Evolutionary conservation across 2,113 vertebrate genomes (phyloP).

Genomic region (Petroica traversi): DNA sequence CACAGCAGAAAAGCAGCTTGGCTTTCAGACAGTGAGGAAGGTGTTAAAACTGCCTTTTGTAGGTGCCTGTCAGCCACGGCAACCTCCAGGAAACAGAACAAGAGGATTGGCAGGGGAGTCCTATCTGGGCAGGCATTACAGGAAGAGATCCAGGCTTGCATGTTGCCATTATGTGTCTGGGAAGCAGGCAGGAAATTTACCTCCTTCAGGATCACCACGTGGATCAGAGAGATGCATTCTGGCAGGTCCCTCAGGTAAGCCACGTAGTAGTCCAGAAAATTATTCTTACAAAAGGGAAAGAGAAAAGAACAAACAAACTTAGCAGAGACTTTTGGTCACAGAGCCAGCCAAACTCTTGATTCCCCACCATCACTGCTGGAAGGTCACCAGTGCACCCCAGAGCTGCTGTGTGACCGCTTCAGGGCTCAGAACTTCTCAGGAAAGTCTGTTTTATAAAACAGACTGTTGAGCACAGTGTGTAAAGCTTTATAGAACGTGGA

Average conservation of each 20-base stretch:
- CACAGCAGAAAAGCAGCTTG: background rate
- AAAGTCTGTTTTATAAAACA: background rate
- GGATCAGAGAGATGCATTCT: constrained; percentile 89
- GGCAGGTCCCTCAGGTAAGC: constrained; percentile 94
- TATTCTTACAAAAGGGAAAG: constrained; percentile 79
- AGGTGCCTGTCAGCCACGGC: background rate
- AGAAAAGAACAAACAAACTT: background rate
- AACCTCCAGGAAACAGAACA: background rate
- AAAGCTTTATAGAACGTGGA: background rate
- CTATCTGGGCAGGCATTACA: background rate
- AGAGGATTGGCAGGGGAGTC: background rate
- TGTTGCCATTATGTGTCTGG: background rate
- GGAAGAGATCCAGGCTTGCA: background rate
- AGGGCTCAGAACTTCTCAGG: background rate
- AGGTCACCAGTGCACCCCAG: background rate
- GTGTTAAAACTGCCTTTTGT: background rate
- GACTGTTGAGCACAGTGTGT: background rate
- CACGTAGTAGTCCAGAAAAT: constrained; percentile 94
- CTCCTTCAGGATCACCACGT: constrained; percentile 82
- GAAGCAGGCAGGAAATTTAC: constrained; percentile 37
- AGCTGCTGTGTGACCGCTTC: background rate
- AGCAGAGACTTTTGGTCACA: background rate
- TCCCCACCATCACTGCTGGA: background rate
- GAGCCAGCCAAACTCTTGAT: background rate
- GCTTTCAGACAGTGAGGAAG: background rate